phyloP scores from a whole-genome alignment of 2,888 invertebrate genomes.

The Pristionchus entomophagus region DNA sequence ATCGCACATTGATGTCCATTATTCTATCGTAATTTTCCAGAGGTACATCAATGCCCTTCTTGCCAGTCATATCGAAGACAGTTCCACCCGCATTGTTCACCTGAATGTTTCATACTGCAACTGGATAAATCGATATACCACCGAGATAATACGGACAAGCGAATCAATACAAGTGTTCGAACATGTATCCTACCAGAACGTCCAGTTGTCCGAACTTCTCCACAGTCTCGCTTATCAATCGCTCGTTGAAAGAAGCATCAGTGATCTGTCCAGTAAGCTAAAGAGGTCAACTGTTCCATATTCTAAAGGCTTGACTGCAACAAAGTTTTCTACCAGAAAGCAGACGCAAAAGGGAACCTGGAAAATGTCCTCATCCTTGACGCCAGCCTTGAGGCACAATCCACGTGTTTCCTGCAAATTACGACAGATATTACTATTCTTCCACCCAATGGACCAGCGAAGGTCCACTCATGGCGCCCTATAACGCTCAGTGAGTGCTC shows the following conservation, averaged over 20 bases:
- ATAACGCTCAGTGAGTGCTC: no score
- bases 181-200: constrained; percentile 6
- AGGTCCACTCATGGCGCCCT: no score
- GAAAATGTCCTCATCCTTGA: neutral
- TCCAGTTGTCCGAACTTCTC: no score
- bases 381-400: neutral
- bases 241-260: neutral
- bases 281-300: neutral
- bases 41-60: neutral
- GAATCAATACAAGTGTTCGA: constrained; percentile 10
- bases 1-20: constrained; percentile 10
- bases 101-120: neutral
- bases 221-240: neutral
- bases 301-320: neutral
- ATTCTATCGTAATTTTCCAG: neutral
- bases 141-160: neutral
- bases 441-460: no score
- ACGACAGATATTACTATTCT: neutral
- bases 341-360: neutral
- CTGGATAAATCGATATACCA: neutral
- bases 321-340: neutral
- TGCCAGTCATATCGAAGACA: neutral
- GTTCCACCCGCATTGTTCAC: constrained; percentile 30
- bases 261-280: neutral
- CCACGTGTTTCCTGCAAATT: neutral